Conservation (phyloP, 92 coral and sea anemone genomes). For the Zoanthus sansibaricus region DNA sequence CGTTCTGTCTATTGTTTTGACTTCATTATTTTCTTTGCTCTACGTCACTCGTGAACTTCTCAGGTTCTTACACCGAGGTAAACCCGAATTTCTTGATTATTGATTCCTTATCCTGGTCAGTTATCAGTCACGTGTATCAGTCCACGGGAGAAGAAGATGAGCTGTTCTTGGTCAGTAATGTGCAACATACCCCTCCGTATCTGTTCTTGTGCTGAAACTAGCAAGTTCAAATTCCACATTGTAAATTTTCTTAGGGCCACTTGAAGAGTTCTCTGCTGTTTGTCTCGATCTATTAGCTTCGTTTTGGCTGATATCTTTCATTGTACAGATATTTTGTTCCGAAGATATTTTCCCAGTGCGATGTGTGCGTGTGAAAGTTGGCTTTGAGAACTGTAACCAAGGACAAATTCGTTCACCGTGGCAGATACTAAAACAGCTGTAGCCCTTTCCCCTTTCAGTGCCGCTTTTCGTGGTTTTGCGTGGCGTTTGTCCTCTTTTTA, state of each 20-base stretch:
- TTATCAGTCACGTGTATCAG: too few relatives aligned
- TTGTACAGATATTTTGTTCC: neutral
- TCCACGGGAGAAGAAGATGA: too few relatives aligned
- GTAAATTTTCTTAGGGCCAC: constrained; percentile 9
- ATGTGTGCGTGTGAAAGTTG: constrained; percentile 18
- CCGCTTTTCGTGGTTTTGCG: neutral
- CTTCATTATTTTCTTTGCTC: too few relatives aligned
- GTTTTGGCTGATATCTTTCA: neutral
- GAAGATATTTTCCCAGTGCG: constrained; percentile 1
- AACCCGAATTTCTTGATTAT: too few relatives aligned
- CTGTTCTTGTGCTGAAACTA: neutral
- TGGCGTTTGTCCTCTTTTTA: neutral
- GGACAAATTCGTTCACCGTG: neutral
- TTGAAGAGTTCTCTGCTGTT: neutral
- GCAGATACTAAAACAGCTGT: neutral
- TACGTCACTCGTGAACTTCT: too few relatives aligned
- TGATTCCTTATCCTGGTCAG: too few relatives aligned
- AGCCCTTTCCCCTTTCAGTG: neutral
- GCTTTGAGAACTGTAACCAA: neutral
- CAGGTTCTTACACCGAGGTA: too few relatives aligned
- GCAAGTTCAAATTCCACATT: neutral
- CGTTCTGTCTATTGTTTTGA: too few relatives aligned
- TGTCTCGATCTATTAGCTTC: neutral
- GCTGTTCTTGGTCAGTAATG: neutral
- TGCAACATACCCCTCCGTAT: neutral